phyloP scores from a whole-genome alignment of 2,113 vertebrate genomes.

The Calyptommatus sinebrachiatus region DNA sequence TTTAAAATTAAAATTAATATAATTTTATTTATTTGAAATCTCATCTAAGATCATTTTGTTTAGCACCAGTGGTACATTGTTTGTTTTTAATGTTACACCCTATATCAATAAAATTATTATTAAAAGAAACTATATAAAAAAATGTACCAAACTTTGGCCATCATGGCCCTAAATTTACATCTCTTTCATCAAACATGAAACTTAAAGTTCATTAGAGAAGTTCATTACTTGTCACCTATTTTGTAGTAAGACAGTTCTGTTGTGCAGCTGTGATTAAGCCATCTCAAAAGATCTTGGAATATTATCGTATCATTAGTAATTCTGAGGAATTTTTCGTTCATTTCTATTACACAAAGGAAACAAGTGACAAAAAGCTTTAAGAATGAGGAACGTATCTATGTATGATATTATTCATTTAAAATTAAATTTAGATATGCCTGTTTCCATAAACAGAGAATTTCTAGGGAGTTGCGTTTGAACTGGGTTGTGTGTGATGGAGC shows the following conservation, averaged over 20 bases:
- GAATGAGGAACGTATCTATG: conserved; percentile 50
- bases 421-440: conserved; percentile 53
- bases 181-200: conserved; percentile 2
- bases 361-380: neutral
- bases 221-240: conserved; percentile 50
- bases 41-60: too few relatives aligned
- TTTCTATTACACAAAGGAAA: conserved; percentile 34
- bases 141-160: too few relatives aligned
- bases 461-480: neutral
- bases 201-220: conserved; percentile 39
- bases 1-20: too few relatives aligned
- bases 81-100: too few relatives aligned
- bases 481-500: conserved; percentile 45
- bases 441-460: conserved; percentile 56
- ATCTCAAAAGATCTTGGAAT: conserved; percentile 39
- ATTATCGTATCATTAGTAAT: conserved; percentile 23
- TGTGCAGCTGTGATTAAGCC: conserved; percentile 49
- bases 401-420: conserved; percentile 57
- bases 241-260: conserved; percentile 42
- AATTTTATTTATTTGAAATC: too few relatives aligned
- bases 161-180: neutral
- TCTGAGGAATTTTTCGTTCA: neutral
- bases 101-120: too few relatives aligned
- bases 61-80: too few relatives aligned
- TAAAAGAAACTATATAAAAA: too few relatives aligned